Base-by-base conservation (phyloP, 2,888 invertebrate species). In the Eumerus sabulonum region DNA sequence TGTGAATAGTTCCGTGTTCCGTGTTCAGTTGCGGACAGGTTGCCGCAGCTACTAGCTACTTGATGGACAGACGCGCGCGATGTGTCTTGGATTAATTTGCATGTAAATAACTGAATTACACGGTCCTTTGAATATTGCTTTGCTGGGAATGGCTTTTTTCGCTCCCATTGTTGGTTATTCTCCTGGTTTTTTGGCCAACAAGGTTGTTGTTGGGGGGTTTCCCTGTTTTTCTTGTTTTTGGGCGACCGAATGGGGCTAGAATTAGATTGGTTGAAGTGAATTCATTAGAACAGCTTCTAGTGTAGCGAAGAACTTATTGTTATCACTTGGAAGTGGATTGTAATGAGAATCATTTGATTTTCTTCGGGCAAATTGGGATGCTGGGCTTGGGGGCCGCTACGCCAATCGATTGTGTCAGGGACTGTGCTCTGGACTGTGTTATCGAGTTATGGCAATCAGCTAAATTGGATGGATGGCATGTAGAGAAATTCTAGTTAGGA, bases 21-120 rank as follows among this genome's bases (percentile, higher is more conserved):
- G 2, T 27, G 27, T 27, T 27, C 27, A 2, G 2, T 19, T 73
- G 79, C 45, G 68, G 63, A 73, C 47, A 68, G 73, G 38, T 54
- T 53, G 50, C 27, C 1, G 9, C 2, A 9, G 48, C 14, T 44
- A 50, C 19, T 35, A 53, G 47, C 44, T 35, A 57, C 53, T 73
- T 79, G 73, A 79, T 70, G 79, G 79, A 79, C 79, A 74, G 68
- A 64, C 63, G 64, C 68, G 57, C 47, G 79, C 54, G 67, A 64
- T 59, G 62, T 59, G 63, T 77, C 72, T 79, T 79, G 79, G 79
- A 79, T 79, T 74, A 79, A 79, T 79, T 79, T 79, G 73, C 79
- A 79, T 79, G 68, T 79, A 79, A 79, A 79, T 79, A 79, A 79
- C 79, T 79, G 79, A 79, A 79, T 79, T 79, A 79, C 79, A 79